phyloP scores from a whole-genome alignment of 2,797 vertebrate species.

The Anolis apletophallus region DNA sequence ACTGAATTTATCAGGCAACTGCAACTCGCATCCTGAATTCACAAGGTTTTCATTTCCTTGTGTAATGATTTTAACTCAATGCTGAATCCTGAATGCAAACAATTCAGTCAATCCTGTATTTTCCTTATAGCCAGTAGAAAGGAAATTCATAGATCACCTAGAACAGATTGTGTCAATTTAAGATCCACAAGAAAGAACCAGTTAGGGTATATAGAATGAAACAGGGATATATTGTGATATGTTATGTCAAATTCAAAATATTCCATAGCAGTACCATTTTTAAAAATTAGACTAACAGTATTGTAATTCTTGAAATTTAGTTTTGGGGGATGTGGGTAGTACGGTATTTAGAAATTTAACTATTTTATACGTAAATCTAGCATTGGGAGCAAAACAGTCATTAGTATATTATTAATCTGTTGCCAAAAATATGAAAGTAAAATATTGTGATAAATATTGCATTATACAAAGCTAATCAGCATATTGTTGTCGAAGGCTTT shows the following conservation, averaged over 20 bases:
- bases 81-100: conserved; percentile 55
- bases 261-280: neutral
- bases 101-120: conserved; percentile 59
- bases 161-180: conserved; percentile 31
- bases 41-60: conserved; percentile 58
- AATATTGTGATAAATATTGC: neutral
- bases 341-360: neutral
- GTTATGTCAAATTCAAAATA: neutral
- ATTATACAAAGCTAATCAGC: neutral
- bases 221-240: no score
- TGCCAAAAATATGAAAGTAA: neutral
- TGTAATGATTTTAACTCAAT: conserved; percentile 61
- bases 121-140: conserved; percentile 61
- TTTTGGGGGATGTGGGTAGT: neutral
- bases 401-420: neutral
- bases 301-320: neutral
- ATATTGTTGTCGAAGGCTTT: neutral
- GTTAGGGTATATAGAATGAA: neutral
- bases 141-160: conserved; percentile 46
- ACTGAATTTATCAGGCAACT: conserved; percentile 67
- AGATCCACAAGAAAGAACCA: conserved; percentile 60
- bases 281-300: neutral
- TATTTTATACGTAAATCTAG: neutral
- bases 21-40: conserved; percentile 60
- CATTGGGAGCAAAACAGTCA: conserved; percentile 28